These are phyloP conservation scores for Taurulus bubalis DNA, from an alignment of 2,113 vertebrate species.

Conservation along the genomic window DNA sequence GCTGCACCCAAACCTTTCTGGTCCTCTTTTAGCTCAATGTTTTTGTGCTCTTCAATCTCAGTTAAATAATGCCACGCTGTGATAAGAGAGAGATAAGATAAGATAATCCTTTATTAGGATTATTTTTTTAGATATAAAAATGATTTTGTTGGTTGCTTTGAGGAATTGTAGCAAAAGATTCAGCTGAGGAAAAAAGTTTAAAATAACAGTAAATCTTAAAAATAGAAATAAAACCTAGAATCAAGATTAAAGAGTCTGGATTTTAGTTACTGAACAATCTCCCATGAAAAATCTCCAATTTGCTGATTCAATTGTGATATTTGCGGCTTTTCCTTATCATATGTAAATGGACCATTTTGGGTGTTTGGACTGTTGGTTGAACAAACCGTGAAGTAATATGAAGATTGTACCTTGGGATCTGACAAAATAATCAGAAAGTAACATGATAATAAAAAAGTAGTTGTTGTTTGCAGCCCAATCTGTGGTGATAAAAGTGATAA, in stretches of 20 bases:
- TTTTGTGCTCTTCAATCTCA: slow-evolving; percentile 10
- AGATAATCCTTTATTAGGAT: too few relatives aligned
- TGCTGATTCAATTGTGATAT: background rate
- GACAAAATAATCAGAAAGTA: background rate
- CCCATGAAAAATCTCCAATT: background rate
- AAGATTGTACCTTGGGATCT: background rate
- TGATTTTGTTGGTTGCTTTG: background rate
- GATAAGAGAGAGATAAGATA: too few relatives aligned
- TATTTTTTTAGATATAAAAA: too few relatives aligned
- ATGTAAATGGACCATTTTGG: background rate
- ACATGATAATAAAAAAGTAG: background rate
- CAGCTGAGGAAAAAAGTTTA: background rate
- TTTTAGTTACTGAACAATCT: background rate
- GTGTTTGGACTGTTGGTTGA: background rate
- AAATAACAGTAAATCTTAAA: background rate
- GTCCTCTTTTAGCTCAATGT: slow-evolving; percentile 46
- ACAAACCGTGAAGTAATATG: background rate
- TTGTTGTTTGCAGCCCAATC: background rate
- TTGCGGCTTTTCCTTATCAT: background rate
- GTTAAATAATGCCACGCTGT: background rate
- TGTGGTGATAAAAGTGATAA: background rate
- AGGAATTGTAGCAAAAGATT: background rate
- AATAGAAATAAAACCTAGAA: background rate
- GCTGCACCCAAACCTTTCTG: slow-evolving; percentile 50
- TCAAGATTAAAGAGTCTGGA: background rate